Evolutionary conservation across 1,140 invertebrate species (phyloP).

Genomic region (Rhagoletis zephyria): DNA sequence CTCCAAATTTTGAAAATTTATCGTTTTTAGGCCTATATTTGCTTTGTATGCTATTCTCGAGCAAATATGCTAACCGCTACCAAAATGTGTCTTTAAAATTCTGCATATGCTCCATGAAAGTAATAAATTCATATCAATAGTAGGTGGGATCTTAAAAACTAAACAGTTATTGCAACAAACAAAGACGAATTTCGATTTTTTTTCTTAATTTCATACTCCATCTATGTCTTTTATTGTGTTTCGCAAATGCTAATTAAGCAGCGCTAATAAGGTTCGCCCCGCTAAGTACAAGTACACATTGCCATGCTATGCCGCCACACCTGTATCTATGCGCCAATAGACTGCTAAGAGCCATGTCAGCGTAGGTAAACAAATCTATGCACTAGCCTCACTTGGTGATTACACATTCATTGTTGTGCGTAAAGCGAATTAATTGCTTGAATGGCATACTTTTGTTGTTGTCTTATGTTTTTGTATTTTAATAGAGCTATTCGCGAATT

Average conservation of each 20-base stretch:
- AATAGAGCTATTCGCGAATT: neutral
- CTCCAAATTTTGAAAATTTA: too few species aligned
- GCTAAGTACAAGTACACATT: neutral
- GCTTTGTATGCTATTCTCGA: too few species aligned
- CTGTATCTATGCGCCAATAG: neutral
- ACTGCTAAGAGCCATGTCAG: neutral
- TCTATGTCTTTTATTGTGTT: neutral
- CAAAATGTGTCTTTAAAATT: neutral
- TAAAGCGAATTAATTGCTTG: neutral
- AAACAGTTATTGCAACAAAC: slow-evolving; percentile 15
- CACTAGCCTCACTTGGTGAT: neutral
- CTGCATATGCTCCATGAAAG: neutral
- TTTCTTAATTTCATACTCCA: neutral
- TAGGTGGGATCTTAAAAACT: neutral
- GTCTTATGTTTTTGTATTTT: neutral
- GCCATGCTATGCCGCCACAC: neutral
- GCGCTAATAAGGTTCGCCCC: neutral
- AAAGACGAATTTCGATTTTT: neutral
- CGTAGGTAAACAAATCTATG: neutral
- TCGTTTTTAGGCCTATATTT: too few species aligned
- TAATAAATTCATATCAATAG: neutral
- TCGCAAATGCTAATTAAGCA: neutral
- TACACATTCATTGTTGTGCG: neutral
- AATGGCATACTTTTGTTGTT: neutral
- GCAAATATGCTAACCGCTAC: too few species aligned